phyloP scores from a whole-genome alignment of 2,888 invertebrate genomes.

The Campaea margaritaria region DNA sequence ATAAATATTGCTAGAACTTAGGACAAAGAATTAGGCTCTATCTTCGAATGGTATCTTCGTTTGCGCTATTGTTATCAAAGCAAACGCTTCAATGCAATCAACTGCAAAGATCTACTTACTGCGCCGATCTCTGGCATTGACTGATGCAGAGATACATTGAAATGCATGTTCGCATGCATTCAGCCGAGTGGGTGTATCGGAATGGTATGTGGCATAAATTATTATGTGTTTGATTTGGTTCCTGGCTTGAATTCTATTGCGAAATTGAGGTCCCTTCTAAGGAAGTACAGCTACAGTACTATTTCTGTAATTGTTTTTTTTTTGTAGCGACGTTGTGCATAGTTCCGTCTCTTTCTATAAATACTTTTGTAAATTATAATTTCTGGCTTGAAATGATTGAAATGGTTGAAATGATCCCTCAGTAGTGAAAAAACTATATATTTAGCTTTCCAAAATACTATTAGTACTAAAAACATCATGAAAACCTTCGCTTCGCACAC shows the following conservation, averaged over 20 bases:
- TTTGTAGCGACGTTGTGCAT: too few relatives aligned
- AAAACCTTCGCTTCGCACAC: too few relatives aligned
- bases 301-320: too few relatives aligned
- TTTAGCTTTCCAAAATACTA: too few relatives aligned
- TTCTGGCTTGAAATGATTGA: too few relatives aligned
- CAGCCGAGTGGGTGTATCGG: conserved; percentile 41
- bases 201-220: conserved; percentile 43
- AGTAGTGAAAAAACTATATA: too few relatives aligned
- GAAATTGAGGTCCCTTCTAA: conserved; percentile 28
- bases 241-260: conserved; percentile 32
- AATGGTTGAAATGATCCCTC: too few relatives aligned
- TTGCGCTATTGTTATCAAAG: conserved; percentile 19
- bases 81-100: conserved; percentile 27
- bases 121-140: conserved; percentile 43
- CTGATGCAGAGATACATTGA: conserved; percentile 44
- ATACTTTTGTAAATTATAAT: too few relatives aligned
- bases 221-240: conserved; percentile 36
- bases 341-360: too few relatives aligned
- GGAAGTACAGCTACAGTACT: not conserved
- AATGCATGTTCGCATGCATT: conserved; percentile 44
- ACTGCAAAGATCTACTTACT: conserved; percentile 19
- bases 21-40: not conserved
- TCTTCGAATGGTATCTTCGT: not conserved
- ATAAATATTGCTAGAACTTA: not conserved
- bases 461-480: too few relatives aligned